Conservation (phyloP, 1,140 invertebrate species). For the Drosophila santomea region DNA sequence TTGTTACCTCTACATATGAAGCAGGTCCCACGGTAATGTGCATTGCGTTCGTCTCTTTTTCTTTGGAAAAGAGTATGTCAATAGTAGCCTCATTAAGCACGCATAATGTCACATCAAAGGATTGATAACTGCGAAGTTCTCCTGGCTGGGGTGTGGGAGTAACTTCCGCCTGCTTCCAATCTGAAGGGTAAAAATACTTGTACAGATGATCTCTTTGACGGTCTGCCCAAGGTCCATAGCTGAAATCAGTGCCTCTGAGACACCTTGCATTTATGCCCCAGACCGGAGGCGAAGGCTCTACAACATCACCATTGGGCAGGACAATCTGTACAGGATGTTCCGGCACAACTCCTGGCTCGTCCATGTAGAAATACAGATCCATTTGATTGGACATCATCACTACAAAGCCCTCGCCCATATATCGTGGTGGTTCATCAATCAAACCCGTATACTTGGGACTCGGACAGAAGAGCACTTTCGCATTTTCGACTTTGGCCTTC, state of each 20-base stretch:
- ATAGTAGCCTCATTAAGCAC: constrained; percentile 96
- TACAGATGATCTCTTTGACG: constrained; percentile 97
- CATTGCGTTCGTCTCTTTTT: constrained; percentile 98
- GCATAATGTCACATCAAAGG: constrained; percentile 96
- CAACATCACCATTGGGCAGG: constrained; percentile 96
- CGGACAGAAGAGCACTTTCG: constrained; percentile 96
- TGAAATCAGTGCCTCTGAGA: constrained; percentile 98
- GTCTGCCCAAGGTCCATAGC: constrained; percentile 99
- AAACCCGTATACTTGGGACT: constrained; percentile 97
- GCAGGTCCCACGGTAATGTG: constrained; percentile 97
- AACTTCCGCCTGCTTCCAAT: constrained; percentile 91
- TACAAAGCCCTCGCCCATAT: constrained; percentile 97
- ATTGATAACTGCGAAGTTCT: constrained; percentile 94
- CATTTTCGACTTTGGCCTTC: constrained; percentile 97
- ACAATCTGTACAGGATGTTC: constrained; percentile 95
- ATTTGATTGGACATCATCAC: constrained; percentile 97
- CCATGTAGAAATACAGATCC: constrained; percentile 98
- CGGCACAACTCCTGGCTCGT: constrained; percentile 95
- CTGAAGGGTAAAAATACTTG: constrained; percentile 98
- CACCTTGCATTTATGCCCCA: constrained; percentile 98
- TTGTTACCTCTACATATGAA: constrained; percentile 97
- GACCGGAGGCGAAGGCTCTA: constrained; percentile 95
- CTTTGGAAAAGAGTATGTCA: constrained; percentile 98
- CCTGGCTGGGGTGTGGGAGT: constrained; percentile 93
- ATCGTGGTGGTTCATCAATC: constrained; percentile 97